phyloP scores from a whole-genome alignment of 2,888 invertebrate species.

The Coenonympha arcania region DNA sequence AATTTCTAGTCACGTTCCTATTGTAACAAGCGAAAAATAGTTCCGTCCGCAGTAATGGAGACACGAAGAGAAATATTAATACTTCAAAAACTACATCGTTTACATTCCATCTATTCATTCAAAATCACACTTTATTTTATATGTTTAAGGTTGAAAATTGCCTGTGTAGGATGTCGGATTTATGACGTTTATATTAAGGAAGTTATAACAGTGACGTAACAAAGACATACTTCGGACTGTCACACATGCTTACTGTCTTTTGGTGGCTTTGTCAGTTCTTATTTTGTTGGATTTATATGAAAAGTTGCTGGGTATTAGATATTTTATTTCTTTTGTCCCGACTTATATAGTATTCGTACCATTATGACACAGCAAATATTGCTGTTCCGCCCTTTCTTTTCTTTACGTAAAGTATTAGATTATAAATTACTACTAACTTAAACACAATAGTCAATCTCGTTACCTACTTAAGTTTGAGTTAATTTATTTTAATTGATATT shows the following conservation, averaged over 20 bases:
- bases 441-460: no score
- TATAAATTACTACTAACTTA: no score
- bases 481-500: no score
- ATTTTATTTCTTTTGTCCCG: not conserved
- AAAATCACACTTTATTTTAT: slow-evolving; percentile 3
- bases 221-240: slow-evolving; percentile 13
- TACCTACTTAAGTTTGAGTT: no score
- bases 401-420: no score
- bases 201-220: slow-evolving; percentile 7
- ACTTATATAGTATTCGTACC: not conserved
- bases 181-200: not conserved
- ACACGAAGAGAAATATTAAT: slow-evolving; percentile 27
- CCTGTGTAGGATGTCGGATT: not conserved
- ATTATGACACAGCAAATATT: no score
- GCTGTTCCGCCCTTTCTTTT: no score
- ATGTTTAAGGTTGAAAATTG: not conserved
- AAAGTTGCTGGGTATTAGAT: not conserved
- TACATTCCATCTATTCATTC: not conserved
- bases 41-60: slow-evolving; percentile 23
- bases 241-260: slow-evolving; percentile 14
- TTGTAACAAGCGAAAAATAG: slow-evolving; percentile 26
- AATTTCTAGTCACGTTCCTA: slow-evolving; percentile 25
- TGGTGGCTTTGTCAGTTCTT: slow-evolving; percentile 12
- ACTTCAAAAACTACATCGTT: slow-evolving; percentile 13
- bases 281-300: slow-evolving; percentile 11